Percentiles rank a stretch among this genome's conserved stretches.
phyloP scores from a whole-genome alignment of 2,797 vertebrate genomes.

The Oryzias sinensis region DNA sequence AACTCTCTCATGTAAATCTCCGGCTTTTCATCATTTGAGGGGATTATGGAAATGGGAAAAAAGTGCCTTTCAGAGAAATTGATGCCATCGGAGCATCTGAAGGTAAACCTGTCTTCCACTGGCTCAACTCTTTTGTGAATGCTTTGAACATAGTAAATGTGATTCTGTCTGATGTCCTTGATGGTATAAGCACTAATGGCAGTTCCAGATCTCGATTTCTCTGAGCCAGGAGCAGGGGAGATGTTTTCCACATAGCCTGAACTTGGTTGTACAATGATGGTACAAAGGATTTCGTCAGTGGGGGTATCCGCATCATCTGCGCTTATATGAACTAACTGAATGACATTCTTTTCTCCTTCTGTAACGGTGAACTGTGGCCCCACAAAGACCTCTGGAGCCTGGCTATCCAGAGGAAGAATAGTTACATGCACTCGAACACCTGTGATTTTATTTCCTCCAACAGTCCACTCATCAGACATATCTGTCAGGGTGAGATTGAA shows the following conservation, averaged over 20 bases:
- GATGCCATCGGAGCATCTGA: slow-evolving; percentile 95
- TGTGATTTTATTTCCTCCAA: slow-evolving; percentile 85
- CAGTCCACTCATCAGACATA: slow-evolving; percentile 89
- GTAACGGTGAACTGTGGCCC: slow-evolving; percentile 81
- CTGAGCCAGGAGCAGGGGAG: slow-evolving; percentile 93
- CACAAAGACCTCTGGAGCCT: slow-evolving; percentile 86
- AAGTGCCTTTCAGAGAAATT: slow-evolving; percentile 91
- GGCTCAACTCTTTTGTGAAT: slow-evolving; percentile 92
- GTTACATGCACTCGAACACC: slow-evolving; percentile 91
- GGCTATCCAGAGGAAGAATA: slow-evolving; percentile 91
- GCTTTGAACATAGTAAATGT: slow-evolving; percentile 96
- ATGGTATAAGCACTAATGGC: slow-evolving; percentile 93
- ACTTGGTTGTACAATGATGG: slow-evolving; percentile 88
- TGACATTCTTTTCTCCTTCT: slow-evolving; percentile 85
- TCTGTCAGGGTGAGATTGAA: slow-evolving; percentile 94
- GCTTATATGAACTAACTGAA: slow-evolving; percentile 82
- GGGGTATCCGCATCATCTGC: slow-evolving; percentile 87
- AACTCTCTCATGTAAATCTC: slow-evolving; percentile 93
- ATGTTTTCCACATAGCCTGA: slow-evolving; percentile 95
- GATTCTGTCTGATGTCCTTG: slow-evolving; percentile 88
- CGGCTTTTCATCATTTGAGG: slow-evolving; percentile 91
- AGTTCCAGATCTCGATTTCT: slow-evolving; percentile 90
- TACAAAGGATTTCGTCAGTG: slow-evolving; percentile 90
- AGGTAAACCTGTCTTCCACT: slow-evolving; percentile 91
- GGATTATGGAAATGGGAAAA: slow-evolving; percentile 88